Percentiles rank a stretch among this genome's conserved stretches.
phyloP scores from a whole-genome alignment of 2,797 vertebrate species.

The Anomalospiza imberbis region DNA sequence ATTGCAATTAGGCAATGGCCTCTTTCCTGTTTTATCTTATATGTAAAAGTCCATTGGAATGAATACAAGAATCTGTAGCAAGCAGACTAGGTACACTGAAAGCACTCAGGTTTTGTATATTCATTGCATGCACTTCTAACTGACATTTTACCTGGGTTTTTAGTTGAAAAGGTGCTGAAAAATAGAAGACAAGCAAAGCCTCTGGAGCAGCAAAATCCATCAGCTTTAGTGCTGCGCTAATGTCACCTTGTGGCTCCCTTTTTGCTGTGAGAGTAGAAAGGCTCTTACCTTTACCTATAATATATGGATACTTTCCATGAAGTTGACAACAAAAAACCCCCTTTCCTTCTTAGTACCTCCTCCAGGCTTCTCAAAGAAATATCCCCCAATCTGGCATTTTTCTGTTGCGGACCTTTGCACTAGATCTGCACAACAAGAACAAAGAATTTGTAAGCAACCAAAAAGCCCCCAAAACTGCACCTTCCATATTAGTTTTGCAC shows the following conservation, averaged over 20 bases:
- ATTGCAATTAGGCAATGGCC: neutral
- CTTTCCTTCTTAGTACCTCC: neutral
- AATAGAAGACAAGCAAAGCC: neutral
- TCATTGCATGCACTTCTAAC: neutral
- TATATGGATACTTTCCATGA: neutral
- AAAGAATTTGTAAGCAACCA: neutral
- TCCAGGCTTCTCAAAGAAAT: neutral
- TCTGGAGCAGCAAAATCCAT: neutral
- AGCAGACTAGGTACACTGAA: neutral
- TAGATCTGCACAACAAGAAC: neutral
- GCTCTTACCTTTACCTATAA: neutral
- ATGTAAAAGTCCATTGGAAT: neutral
- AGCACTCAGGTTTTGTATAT: neutral
- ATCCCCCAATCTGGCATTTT: neutral
- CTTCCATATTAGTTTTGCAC: neutral
- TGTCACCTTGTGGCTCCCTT: neutral
- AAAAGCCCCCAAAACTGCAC: accelerated
- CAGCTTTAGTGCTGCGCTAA: neutral
- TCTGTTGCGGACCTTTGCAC: neutral
- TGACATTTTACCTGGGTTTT: neutral
- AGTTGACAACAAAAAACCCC: accelerated
- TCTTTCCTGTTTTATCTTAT: neutral
- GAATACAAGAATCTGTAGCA: neutral
- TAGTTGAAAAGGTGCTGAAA: neutral
- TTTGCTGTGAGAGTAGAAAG: neutral